These are phyloP conservation scores for Chloroceryle inda DNA, from an alignment of 2,797 vertebrate species.

Conservation along the genomic window DNA sequence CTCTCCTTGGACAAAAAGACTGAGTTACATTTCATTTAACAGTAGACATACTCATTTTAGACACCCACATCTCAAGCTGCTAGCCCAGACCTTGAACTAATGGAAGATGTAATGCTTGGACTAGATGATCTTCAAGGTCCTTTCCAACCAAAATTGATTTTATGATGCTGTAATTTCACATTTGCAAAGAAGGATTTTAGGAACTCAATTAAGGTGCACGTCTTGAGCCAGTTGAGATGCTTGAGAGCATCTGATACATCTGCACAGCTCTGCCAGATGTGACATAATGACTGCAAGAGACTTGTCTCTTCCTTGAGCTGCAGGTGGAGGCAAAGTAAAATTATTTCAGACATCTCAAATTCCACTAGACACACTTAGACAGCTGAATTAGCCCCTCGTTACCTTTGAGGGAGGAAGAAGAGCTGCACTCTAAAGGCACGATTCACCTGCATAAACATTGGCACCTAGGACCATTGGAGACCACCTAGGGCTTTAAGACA, in stretches of 20 bases:
- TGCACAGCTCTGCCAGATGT: background rate
- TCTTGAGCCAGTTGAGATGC: background rate
- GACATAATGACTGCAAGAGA: background rate
- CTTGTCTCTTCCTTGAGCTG: background rate
- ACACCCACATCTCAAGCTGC: background rate
- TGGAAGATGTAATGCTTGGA: no score
- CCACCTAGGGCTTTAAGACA: background rate
- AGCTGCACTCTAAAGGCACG: background rate
- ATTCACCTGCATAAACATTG: background rate
- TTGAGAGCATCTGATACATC: background rate
- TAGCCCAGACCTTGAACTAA: background rate
- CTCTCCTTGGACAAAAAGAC: background rate
- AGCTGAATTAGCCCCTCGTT: background rate
- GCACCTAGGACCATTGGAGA: background rate
- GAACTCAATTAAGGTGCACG: background rate
- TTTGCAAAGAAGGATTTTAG: background rate
- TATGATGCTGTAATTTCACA: no score
- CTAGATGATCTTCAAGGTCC: no score
- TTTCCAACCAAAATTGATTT: no score
- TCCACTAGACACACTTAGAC: background rate
- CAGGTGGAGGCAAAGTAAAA: background rate
- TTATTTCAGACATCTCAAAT: background rate
- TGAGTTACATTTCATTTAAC: background rate
- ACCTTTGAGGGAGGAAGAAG: background rate
- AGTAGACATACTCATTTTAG: background rate